Evolutionary conservation across 2,113 vertebrate genomes (phyloP).

Genomic region (Chelonoidis abingdonii): DNA sequence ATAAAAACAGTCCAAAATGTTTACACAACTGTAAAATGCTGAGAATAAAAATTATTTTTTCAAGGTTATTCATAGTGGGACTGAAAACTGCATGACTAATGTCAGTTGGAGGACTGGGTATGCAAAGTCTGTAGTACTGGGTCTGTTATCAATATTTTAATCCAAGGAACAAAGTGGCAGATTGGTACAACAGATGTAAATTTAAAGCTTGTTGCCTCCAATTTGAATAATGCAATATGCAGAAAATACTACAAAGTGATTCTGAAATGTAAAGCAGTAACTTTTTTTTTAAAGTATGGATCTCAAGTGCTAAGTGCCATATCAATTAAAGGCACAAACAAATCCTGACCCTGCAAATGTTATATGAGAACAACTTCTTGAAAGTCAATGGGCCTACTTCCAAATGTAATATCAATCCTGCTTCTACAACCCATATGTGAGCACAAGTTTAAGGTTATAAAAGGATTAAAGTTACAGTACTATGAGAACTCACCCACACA

Average conservation of each 20-base stretch:
- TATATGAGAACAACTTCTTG: constrained; percentile 34
- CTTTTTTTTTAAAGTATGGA: constrained; percentile 50
- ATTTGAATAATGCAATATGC: constrained; percentile 17
- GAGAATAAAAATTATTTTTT: constrained; percentile 32
- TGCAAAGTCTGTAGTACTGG: neutral
- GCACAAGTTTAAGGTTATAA: neutral
- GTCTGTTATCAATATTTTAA: constrained; percentile 2
- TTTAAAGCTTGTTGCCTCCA: constrained; percentile 14
- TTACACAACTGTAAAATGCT: neutral
- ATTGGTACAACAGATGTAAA: constrained; percentile 5
- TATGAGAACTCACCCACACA: neutral
- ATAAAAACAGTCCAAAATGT: neutral
- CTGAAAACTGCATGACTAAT: constrained; percentile 40
- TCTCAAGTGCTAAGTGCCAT: constrained; percentile 51
- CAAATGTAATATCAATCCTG: constrained; percentile 13
- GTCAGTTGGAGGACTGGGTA: constrained; percentile 21
- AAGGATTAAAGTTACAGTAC: neutral
- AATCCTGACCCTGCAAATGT: constrained; percentile 36
- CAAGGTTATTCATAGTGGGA: constrained; percentile 20
- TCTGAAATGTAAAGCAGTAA: constrained; percentile 53
- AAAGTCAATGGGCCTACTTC: constrained; percentile 61
- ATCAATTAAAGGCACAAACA: constrained; percentile 52
- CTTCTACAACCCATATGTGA: constrained; percentile 15
- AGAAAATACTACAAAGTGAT: constrained; percentile 46
- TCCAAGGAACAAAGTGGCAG: constrained; percentile 33